Base-by-base conservation (phyloP, 1,140 invertebrate species). In the Eupeodes corollae region DNA sequence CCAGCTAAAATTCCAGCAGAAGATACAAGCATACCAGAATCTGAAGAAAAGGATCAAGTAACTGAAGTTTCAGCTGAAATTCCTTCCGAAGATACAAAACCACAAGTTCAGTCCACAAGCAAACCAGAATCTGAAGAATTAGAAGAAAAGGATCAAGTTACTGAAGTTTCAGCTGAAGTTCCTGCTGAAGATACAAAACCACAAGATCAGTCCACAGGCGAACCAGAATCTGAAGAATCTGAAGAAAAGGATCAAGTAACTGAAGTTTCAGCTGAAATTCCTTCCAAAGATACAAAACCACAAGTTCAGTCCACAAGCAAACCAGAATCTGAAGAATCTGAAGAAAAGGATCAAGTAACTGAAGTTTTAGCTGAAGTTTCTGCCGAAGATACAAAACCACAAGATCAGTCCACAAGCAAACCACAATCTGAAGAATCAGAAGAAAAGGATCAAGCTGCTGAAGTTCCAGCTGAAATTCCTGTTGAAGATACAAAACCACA, bases 191-290 rank as follows among this genome's bases (percentile, higher is more conserved):
- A 37, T 15, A 51, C 52, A 10, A 45, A n/a, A n/a, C n/a, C n/a
- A n/a, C n/a, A n/a, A n/a, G n/a, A n/a, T n/a, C n/a, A n/a, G n/a
- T n/a, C n/a, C 51, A 14, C 18, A 53, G 35, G 51, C 44, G 9
- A 34, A 53, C 12, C 48, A 59, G 5, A 33, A 34, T 14, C 32
- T 39, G 6, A 57, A 55, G 46, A 14, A 12, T 16, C 9, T 43
- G 53, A 32, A 16, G 55, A 56, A 1, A 47, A 52, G 15, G 50
- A 47, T 32, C 54, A 45, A 13, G n/a, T n/a, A n/a, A n/a, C n/a
- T n/a, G n/a, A n/a, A n/a, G n/a, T n/a, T n/a, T n/a, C n/a, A n/a
- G n/a, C n/a, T n/a, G n/a, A n/a, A n/a, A n/a, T n/a, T n/a, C 51
- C 52, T 30, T 42, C 50, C n/a, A 42, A 21, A 30, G 38, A 13